Evolutionary conservation across 2,113 vertebrate genomes (phyloP), one percentile per base, ranked within the genome.

Genomic region (Sinocyclocheilus rhinocerous): DNA sequence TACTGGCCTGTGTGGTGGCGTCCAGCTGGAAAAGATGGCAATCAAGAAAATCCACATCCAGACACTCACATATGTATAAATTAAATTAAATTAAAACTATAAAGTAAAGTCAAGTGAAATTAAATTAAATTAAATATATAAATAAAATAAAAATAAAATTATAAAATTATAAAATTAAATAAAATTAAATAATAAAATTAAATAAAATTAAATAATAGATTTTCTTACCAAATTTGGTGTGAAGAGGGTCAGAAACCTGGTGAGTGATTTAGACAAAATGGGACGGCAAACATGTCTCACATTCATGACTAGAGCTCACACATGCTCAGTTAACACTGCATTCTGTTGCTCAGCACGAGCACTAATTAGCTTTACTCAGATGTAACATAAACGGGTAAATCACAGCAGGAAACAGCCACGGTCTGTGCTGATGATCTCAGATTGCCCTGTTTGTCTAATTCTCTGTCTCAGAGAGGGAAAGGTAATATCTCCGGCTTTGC

Each of bases 11-110:
- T 33, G 39, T 70, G 39, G 55, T 50, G 29, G 65, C 29, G 33
- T 93, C 93, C 92, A 89, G 89, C 83, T 88, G 92, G 87, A 91
- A 84, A 78, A 93, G 91, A 92, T 89, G 90, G 92, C 94, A 92
- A 61, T 22, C 20, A 59, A 61, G 22, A 61, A 61, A 10, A n/a
- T 9, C 20, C 18, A 20, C 55, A 59, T 59, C 18, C 55, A 22
- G 18, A 6, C 55, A 57, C 18, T 20, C 18, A 20, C 6, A 20
- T 57, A 57, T 7, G 1, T 20, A 5, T 4, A 52, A 52, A 52
- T 16, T 15, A 52, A 29, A 29, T 29, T 29, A 29, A 29, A 33
- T 33, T 33, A 29, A 29, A 29, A 29, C 13, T 50, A 55, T 55
- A 18, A 55, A 55, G 6, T 55, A 18, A 52, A 55, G 16, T 55